Evolutionary conservation across 2,797 vertebrate genomes (phyloP).

Genomic region (Pantherophis vulpinus): DNA sequence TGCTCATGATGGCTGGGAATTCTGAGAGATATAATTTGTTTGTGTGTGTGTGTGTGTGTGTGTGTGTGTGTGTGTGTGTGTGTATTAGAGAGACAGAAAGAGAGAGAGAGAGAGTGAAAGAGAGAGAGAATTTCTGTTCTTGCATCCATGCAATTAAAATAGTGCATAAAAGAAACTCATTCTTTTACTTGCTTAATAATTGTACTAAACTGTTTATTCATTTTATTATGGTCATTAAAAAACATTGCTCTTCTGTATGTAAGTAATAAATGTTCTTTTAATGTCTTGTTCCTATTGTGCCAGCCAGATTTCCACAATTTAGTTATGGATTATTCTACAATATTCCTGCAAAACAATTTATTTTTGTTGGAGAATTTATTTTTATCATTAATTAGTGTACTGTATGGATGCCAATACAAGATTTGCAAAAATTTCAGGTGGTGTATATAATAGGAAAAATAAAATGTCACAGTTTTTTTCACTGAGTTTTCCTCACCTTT

Average conservation of each 20-base stretch:
- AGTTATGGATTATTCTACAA: neutral
- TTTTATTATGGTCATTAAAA: neutral
- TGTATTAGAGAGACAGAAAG: too few species aligned
- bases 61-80: neutral
- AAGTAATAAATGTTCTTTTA: neutral
- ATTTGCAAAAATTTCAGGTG: neutral
- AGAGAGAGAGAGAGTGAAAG: neutral
- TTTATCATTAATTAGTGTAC: slow-evolving; percentile 26
- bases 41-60: neutral
- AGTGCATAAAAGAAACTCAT: neutral
- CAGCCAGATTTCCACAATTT: neutral
- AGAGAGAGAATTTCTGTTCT: neutral
- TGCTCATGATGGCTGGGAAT: neutral
- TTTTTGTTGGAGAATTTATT: neutral
- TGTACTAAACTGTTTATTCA: neutral
- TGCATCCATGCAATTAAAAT: neutral
- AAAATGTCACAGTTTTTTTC: neutral
- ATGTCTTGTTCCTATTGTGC: neutral
- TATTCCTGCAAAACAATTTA: neutral
- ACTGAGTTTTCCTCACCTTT: neutral
- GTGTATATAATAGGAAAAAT: neutral
- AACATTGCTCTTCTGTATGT: neutral
- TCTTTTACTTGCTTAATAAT: neutral
- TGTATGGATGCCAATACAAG: slow-evolving; percentile 5
- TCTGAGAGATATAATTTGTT: neutral